Percentiles rank a stretch among this genome's conserved stretches.
Evolutionary conservation across 2,113 vertebrate species (phyloP).

Genomic region (Orthonyx spaldingii): DNA sequence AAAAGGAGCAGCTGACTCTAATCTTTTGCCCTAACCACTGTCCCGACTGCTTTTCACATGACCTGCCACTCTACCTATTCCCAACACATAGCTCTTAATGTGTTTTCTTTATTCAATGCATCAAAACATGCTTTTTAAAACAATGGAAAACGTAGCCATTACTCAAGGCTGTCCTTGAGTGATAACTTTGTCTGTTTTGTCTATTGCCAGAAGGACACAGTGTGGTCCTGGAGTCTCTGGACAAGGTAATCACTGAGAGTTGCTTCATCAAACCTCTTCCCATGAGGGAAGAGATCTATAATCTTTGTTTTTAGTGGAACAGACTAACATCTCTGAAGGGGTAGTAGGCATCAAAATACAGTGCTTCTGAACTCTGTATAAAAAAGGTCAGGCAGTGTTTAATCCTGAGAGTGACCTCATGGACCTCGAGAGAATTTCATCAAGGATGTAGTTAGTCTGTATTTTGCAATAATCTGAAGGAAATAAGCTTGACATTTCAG

Average conservation of each 20-base stretch:
- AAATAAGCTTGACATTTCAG: constrained; percentile 36
- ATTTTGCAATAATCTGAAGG: constrained; percentile 36
- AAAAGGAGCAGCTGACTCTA: not conserved
- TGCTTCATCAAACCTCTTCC: constrained; percentile 12
- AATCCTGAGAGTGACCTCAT: constrained; percentile 8
- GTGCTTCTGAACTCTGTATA: not conserved
- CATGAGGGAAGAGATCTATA: not conserved
- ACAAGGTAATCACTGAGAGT: constrained; percentile 7
- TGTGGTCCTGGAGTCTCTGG: not conserved
- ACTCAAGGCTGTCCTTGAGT: constrained; percentile 14
- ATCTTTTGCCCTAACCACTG: not conserved
- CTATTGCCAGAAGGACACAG: not conserved
- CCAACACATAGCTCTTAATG: not conserved
- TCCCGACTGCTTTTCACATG: not conserved
- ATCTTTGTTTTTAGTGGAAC: constrained; percentile 48
- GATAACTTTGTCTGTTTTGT: constrained; percentile 43
- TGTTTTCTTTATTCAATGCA: not conserved
- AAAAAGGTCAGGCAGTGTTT: constrained; percentile 4
- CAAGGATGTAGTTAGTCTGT: constrained; percentile 1
- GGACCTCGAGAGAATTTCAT: constrained; percentile 22
- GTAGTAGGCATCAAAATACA: not conserved
- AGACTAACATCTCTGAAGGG: not conserved
- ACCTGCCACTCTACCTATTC: not conserved
- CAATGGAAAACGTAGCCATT: not conserved
- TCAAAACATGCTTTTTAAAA: not conserved